A percentile compares a stretch with the other conserved stretches of the same genome.
phyloP scores from a whole-genome alignment of 2,888 invertebrate species.

The Leptura quadrifasciata region DNA sequence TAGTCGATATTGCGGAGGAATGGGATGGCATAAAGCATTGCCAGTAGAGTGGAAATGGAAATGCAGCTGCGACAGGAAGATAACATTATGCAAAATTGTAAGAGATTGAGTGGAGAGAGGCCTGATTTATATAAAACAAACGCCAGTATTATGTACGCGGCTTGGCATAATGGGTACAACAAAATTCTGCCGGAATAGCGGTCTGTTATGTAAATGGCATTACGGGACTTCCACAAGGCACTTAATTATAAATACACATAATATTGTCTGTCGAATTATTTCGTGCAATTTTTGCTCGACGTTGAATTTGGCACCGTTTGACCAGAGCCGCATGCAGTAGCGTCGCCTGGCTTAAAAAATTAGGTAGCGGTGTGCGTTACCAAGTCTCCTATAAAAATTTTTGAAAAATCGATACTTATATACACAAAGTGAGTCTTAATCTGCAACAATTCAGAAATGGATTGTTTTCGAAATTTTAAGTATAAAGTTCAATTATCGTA shows the following conservation, averaged over 20 bases:
- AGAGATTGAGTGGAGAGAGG: neutral
- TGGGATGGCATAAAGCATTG: neutral
- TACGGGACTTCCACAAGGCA: neutral
- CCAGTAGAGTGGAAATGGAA: conserved; percentile 16
- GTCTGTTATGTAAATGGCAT: neutral
- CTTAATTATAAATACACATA: neutral
- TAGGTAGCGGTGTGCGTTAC: too few relatives aligned
- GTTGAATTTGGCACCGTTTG: neutral
- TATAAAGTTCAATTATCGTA: too few relatives aligned
- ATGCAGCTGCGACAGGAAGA: conserved; percentile 14
- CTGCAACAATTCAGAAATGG: too few relatives aligned
- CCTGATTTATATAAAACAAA: neutral
- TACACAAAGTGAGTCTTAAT: too few relatives aligned
- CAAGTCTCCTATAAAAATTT: too few relatives aligned
- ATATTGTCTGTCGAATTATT: neutral
- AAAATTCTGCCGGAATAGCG: neutral
- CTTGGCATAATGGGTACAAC: neutral
- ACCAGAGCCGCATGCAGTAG: neutral
- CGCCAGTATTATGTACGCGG: too few relatives aligned
- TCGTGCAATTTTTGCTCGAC: neutral
- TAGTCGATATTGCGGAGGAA: conserved; percentile 25
- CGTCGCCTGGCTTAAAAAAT: too few relatives aligned
- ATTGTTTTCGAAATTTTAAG: too few relatives aligned
- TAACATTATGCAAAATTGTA: conserved; percentile 1
- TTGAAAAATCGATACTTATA: too few relatives aligned